Evolutionary conservation across 2,888 invertebrate genomes (phyloP).

Genomic region (Idaea dimidiata): DNA sequence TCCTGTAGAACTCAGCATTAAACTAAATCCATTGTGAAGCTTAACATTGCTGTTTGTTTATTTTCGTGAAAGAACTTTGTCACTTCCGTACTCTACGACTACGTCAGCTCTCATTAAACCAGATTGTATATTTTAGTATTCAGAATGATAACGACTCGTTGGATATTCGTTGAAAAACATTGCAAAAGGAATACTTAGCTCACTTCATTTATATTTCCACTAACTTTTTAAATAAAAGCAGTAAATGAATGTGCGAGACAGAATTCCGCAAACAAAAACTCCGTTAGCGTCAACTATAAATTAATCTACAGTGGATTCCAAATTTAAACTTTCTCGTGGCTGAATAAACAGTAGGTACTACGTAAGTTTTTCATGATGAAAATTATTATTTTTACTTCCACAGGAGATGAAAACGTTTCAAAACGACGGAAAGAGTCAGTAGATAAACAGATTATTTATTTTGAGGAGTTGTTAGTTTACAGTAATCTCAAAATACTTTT

Average conservation of each 20-base stretch:
- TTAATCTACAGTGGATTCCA: slow-evolving; percentile 34
- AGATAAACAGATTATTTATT: neutral
- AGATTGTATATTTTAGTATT: neutral
- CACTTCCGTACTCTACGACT: neutral
- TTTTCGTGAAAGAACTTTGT: neutral
- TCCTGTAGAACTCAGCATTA: neutral
- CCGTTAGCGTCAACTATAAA: slow-evolving; percentile 39
- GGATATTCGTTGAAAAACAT: neutral
- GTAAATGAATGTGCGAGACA: slow-evolving; percentile 27
- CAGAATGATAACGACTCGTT: neutral
- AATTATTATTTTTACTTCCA: slow-evolving; percentile 10
- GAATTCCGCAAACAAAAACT: slow-evolving; percentile 32
- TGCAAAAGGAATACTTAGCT: neutral
- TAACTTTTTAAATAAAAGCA: slow-evolving; percentile 21
- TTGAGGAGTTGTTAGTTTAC: neutral
- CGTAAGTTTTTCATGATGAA: slow-evolving; percentile 3
- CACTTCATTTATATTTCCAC: slow-evolving; percentile 4
- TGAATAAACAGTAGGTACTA: slow-evolving; percentile 1
- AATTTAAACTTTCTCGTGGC: slow-evolving; percentile 15
- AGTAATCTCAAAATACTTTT: neutral
- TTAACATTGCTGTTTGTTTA: neutral
- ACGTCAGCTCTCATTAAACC: neutral
- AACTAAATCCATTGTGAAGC: neutral
- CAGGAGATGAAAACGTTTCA: slow-evolving; percentile 5
- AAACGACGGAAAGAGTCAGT: neutral